Percentiles rank a stretch among this genome's conserved stretches.
These are phyloP conservation scores for Poecilia velifera DNA, from an alignment of 2,797 vertebrate genomes.

Conservation along the genomic window DNA sequence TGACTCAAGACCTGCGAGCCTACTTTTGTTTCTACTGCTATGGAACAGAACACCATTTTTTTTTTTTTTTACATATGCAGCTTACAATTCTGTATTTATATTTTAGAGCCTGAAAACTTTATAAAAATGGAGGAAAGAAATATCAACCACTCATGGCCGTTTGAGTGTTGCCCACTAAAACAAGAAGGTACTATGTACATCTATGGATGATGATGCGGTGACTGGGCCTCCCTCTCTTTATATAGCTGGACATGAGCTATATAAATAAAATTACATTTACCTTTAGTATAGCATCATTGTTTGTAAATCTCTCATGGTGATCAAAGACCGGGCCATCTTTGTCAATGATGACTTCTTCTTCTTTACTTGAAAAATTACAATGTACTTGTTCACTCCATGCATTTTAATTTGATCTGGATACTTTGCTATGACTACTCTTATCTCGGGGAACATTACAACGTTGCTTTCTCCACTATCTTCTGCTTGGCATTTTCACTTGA, in stretches of 20 bases:
- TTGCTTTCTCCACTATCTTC: neutral
- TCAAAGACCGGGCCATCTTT: neutral
- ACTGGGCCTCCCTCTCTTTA: neutral
- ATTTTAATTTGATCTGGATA: neutral
- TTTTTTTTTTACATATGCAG: neutral
- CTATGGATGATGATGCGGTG: neutral
- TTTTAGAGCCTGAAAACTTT: neutral
- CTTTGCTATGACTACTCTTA: neutral
- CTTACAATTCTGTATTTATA: neutral
- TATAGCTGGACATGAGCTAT: too few relatives aligned
- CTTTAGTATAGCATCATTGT: too few relatives aligned
- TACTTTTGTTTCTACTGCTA: slow-evolving; percentile 16
- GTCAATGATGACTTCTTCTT: neutral
- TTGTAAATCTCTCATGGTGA: neutral
- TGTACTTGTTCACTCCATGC: neutral
- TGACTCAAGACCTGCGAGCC: slow-evolving; percentile 18
- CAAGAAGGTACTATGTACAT: neutral
- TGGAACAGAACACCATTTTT: slow-evolving; percentile 21
- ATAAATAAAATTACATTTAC: too few relatives aligned
- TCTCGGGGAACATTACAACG: neutral
- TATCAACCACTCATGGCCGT: neutral
- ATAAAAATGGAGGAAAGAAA: neutral
- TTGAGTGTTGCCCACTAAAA: neutral
- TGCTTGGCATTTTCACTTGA: neutral
- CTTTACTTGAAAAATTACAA: neutral